A percentile compares a stretch with the other conserved stretches of the same genome.
These are phyloP conservation scores for Vidua macroura DNA, from an alignment of 2,113 vertebrate species.

Conservation along the genomic window DNA sequence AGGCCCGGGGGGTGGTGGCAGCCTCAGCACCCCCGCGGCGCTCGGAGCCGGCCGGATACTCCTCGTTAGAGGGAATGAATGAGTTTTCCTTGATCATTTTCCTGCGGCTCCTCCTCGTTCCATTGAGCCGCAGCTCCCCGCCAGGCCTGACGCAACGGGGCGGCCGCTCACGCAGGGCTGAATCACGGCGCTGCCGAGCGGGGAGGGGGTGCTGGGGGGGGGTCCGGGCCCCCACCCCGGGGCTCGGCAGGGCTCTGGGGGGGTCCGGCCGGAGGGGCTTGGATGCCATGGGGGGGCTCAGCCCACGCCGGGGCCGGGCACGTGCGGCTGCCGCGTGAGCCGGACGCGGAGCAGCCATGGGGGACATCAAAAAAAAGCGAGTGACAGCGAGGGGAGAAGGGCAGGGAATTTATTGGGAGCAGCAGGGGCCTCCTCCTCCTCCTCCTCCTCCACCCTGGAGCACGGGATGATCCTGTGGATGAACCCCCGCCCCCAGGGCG, in stretches of 20 bases:
- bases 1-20: neutral
- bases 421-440: neutral
- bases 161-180: neutral
- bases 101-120: conserved; percentile 23
- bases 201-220: neutral
- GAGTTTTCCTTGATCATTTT: neutral
- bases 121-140: conserved; percentile 6
- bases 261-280: fast-evolving
- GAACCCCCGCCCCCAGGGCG: neutral
- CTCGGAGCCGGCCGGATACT: neutral
- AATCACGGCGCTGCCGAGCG: neutral
- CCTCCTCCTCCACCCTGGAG: neutral
- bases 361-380: neutral
- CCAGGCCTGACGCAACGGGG: neutral
- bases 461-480: neutral
- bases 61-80: neutral
- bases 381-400: neutral
- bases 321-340: neutral
- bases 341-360: fast-evolving
- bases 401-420: conserved; percentile 21
- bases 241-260: fast-evolving
- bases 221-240: neutral
- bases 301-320: neutral
- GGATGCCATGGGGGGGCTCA: neutral
- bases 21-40: neutral